Evolutionary conservation across 2,113 vertebrate genomes (phyloP), one percentile per base, ranked within the genome.

Genomic region (Myocastor coypus): DNA sequence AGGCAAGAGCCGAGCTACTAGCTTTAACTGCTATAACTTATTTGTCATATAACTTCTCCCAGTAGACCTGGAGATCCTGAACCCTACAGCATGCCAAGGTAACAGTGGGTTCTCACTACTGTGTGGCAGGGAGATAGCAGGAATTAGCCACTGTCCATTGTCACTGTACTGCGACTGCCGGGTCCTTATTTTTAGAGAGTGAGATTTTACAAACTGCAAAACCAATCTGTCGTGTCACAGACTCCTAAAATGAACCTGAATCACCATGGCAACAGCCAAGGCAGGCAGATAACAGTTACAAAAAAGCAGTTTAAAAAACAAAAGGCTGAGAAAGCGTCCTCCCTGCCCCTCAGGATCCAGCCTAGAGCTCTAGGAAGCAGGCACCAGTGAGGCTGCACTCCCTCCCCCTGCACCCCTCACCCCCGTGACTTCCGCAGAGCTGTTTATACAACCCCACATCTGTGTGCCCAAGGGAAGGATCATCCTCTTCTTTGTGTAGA

Each of bases 181-280:
- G 69, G 37, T 87, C 57, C 89, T 97, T 96, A 97, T 95, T 97
- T 97, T 96, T 97, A 96, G 96, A 97, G 93, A 83, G 91, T 92
- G 96, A 95, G 83, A 97, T 96, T 94, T 97, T 92, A 97, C 92
- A 96, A 73, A 63, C 57, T 30, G 17, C 93, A 84, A 91, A 94
- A 87, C 30, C 96, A 95, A 95, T 96, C 96, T 97, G 96, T 97
- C 82, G 69, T 77, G 59, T 78, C 68, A 86, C 78, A 94, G 55
- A 93, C 57, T 63, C 61, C 69, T 88, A 92, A 87, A 96, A 83
- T 19, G 91, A 97, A 96, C 94, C 91, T 97, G 83, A n/a, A 82
- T 97, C 81, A 66, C 96, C 82, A 98, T 97, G 89, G 96, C 63
- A 96, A 98, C 97, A 57, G 86, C 91, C 71, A 89, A 89, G 78